Percentiles rank a stretch among this genome's conserved stretches.
Evolutionary conservation across 2,797 vertebrate species (phyloP).

Genomic region (Tenualosa thibaudeaui): DNA sequence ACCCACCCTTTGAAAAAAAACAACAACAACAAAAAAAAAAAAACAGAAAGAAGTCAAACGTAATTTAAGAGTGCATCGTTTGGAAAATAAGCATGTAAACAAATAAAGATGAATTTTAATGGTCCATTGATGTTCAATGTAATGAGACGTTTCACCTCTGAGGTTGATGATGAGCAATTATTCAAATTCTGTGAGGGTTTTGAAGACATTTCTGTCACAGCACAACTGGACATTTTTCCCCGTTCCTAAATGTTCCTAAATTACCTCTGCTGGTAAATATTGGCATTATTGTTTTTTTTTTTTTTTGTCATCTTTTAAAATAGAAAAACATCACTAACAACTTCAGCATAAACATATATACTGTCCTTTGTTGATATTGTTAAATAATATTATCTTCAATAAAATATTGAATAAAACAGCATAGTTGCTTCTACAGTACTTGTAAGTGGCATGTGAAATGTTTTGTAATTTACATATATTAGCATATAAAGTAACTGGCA

Average conservation of each 20-base stretch:
- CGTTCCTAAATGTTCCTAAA: background rate
- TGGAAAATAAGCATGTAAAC: slow-evolving; percentile 26
- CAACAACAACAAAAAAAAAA: background rate
- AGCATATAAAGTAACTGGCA: slow-evolving; percentile 86
- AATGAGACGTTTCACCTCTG: slow-evolving; percentile 24
- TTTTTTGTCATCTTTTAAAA: too few relatives aligned
- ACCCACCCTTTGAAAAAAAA: slow-evolving; percentile 33
- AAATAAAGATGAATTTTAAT: slow-evolving; percentile 18
- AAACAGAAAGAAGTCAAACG: background rate
- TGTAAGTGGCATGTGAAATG: slow-evolving; percentile 77
- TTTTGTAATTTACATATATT: slow-evolving; percentile 82
- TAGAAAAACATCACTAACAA: background rate
- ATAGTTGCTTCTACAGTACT: slow-evolving; percentile 65
- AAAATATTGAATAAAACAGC: slow-evolving; percentile 55
- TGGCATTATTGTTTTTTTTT: background rate
- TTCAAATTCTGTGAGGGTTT: slow-evolving; percentile 14
- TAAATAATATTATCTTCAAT: slow-evolving; percentile 53
- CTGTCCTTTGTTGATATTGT: slow-evolving; percentile 57
- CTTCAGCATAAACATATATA: background rate
- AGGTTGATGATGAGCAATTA: background rate
- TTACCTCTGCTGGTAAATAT: background rate
- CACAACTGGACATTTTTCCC: background rate
- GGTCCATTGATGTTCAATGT: background rate
- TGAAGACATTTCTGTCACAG: background rate
- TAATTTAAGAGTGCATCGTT: slow-evolving; percentile 9